Percentiles rank a stretch among this genome's conserved stretches.
These are phyloP conservation scores for Ictinia mississippiensis DNA, from an alignment of 2,797 vertebrate species.

Conservation along the genomic window DNA sequence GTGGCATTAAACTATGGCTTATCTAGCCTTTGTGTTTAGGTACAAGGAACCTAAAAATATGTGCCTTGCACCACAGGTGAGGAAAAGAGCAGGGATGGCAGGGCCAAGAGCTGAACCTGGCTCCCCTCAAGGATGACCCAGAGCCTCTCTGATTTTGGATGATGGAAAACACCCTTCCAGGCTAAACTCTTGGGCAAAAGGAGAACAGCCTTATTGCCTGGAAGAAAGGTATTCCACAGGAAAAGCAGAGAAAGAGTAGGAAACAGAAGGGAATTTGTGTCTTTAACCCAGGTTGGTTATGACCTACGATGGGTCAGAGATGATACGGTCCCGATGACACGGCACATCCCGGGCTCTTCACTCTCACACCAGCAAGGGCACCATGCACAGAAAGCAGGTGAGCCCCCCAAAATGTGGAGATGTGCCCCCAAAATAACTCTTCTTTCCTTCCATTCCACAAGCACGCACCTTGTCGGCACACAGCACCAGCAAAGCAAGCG, in stretches of 20 bases:
- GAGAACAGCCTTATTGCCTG: not conserved
- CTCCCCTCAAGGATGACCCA: not conserved
- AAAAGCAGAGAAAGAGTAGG: not conserved
- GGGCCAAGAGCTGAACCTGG: not conserved
- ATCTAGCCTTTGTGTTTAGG: not conserved
- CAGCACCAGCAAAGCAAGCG: not conserved
- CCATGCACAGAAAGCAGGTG: not conserved
- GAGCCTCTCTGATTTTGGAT: not conserved
- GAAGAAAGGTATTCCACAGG: not conserved
- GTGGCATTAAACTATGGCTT: not conserved
- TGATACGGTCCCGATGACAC: not conserved
- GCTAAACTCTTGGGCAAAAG: not conserved
- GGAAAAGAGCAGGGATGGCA: not conserved
- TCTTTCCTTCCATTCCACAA: not conserved
- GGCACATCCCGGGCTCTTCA: not conserved
- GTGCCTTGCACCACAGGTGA: not conserved
- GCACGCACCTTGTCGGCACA: rapidly evolving
- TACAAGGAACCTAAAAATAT: not conserved
- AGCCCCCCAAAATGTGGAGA: not conserved
- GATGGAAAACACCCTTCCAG: not conserved
- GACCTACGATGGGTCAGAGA: not conserved
- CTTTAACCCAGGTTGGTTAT: not conserved
- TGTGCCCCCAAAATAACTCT: not conserved
- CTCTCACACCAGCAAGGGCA: not conserved
- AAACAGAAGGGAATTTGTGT: not conserved